A percentile compares a stretch with the other conserved stretches of the same genome.
Evolutionary conservation across 2,888 invertebrate genomes (phyloP).

Genomic region (Shargacucullia verbasci): DNA sequence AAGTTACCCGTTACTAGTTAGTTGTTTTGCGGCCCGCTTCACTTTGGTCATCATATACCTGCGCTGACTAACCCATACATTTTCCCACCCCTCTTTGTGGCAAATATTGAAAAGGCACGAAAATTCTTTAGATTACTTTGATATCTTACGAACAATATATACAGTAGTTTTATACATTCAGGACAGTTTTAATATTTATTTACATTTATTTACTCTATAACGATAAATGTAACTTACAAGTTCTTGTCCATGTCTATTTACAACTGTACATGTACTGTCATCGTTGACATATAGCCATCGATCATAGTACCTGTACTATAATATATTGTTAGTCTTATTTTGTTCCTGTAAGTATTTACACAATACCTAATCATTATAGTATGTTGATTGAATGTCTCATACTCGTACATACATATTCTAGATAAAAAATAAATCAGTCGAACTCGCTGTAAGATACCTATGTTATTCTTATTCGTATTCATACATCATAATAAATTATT

Average conservation of each 20-base stretch:
- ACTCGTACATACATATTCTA: no score
- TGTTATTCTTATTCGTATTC: no score
- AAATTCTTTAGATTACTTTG: conserved; percentile 54
- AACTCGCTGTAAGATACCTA: no score
- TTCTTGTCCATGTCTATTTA: conserved; percentile 11
- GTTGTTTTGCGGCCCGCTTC: no score
- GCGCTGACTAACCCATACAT: no score
- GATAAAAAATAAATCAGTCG: no score
- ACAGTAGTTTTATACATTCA: conserved; percentile 81
- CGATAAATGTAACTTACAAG: conserved; percentile 39
- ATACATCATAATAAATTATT: no score
- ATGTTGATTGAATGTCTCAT: no score
- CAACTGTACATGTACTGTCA: not conserved
- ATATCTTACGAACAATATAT: conserved; percentile 54
- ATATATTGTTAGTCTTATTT: conserved; percentile 4
- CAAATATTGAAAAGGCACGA: conserved; percentile 75
- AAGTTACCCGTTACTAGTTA: no score
- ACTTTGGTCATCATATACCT: no score
- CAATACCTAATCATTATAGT: not conserved
- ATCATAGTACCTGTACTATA: no score
- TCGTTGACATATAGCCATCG: no score
- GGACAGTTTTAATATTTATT: conserved; percentile 34
- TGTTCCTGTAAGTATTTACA: not conserved
- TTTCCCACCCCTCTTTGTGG: not conserved
- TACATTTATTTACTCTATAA: conserved; percentile 42